Percentiles rank a stretch among this genome's conserved stretches.
Evolutionary conservation across 2,888 invertebrate genomes (phyloP).

Genomic region (Eurytoma californica): DNA sequence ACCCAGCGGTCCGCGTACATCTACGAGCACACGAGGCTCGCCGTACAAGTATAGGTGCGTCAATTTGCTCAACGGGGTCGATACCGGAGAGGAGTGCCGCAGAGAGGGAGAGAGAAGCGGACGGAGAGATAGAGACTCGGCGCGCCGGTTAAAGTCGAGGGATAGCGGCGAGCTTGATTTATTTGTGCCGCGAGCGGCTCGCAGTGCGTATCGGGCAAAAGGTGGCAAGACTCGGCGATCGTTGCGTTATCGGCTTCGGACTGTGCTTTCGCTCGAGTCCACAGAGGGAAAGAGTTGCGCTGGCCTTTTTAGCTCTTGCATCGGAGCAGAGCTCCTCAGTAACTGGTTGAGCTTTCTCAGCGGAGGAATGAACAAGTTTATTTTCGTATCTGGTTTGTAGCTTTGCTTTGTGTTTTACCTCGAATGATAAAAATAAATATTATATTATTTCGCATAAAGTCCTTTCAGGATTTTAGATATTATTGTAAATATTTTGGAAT

Average conservation of each 20-base stretch:
- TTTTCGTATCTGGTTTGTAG: conserved; percentile 2
- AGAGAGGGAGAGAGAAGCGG: conserved; percentile 8
- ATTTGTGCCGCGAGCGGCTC: conserved; percentile 30
- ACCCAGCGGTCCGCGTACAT: background rate
- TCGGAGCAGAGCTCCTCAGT: background rate
- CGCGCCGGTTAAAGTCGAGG: conserved; percentile 47
- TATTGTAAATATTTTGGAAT: background rate
- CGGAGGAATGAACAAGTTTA: background rate
- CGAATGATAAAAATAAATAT: background rate
- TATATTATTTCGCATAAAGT: too few relatives aligned
- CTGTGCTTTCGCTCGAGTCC: background rate
- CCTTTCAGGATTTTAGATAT: background rate
- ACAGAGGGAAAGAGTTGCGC: background rate
- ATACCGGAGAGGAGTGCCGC: conserved; percentile 9
- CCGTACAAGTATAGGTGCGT: too few relatives aligned
- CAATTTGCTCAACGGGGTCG: conserved; percentile 38
- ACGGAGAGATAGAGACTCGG: conserved; percentile 6
- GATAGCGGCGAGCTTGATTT: conserved; percentile 25
- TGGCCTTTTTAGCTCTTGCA: background rate
- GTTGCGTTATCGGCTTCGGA: background rate
- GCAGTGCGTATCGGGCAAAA: conserved; percentile 3
- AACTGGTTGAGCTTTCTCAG: background rate
- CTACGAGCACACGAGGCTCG: background rate
- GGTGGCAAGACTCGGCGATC: background rate
- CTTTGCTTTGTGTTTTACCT: background rate